phyloP scores from a whole-genome alignment of 2,113 vertebrate species.

The Trichechus manatus region DNA sequence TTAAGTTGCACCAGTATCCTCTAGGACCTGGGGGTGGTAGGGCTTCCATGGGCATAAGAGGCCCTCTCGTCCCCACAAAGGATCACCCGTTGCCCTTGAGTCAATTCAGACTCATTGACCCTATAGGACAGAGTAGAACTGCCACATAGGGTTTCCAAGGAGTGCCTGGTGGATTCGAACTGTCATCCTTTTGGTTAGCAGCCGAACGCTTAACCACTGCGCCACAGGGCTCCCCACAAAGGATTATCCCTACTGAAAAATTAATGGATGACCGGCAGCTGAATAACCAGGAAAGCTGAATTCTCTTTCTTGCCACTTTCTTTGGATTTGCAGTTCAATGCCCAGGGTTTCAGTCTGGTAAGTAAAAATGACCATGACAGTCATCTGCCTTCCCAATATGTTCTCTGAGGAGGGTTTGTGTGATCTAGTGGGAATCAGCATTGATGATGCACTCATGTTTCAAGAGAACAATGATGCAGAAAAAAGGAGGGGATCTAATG shows the following conservation, averaged over 20 bases:
- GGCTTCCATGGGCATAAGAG: not conserved
- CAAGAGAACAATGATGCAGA: not conserved
- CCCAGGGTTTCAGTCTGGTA: not conserved
- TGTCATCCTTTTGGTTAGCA: too few relatives aligned
- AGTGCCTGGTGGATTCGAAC: too few relatives aligned
- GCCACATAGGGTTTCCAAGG: too few relatives aligned
- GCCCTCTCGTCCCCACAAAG: not conserved
- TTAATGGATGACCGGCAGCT: not conserved
- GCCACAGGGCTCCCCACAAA: too few relatives aligned
- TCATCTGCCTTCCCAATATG: not conserved
- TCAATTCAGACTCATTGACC: too few relatives aligned
- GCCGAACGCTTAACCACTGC: too few relatives aligned
- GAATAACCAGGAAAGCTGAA: not conserved
- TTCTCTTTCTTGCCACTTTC: not conserved
- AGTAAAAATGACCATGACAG: not conserved
- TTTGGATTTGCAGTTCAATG: not conserved
- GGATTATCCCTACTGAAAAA: not conserved
- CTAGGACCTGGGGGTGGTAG: not conserved
- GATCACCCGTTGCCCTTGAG: too few relatives aligned
- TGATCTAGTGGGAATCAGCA: not conserved
- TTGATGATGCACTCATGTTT: not conserved
- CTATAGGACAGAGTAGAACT: too few relatives aligned
- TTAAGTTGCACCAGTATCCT: not conserved
- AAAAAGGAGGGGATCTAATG: not conserved
- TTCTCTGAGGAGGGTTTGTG: not conserved